Evolutionary conservation across 2,888 invertebrate species (phyloP).

Genomic region (Agrotis clavis): DNA sequence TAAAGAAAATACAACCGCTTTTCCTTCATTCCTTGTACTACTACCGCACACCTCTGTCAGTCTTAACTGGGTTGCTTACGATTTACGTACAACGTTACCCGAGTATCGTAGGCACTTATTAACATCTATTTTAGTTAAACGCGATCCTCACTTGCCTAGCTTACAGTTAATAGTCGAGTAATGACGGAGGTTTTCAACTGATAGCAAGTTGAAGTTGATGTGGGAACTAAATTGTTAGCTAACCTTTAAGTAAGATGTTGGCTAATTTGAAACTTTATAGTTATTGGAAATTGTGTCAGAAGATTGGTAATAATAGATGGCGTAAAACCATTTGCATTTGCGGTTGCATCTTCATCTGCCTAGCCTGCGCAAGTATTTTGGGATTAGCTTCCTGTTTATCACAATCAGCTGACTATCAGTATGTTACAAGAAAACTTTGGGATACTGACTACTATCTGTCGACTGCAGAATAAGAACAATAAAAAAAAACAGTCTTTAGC

Average conservation of each 20-base stretch:
- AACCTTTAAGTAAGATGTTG: conserved; percentile 4
- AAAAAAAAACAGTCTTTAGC: too few relatives aligned
- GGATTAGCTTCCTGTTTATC: too few relatives aligned
- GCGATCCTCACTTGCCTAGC: conserved; percentile 57
- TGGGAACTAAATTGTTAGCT: conserved; percentile 48
- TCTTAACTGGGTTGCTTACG: conserved; percentile 84
- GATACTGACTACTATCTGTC: too few relatives aligned
- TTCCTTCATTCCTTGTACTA: conserved; percentile 24
- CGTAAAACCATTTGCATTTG: neutral
- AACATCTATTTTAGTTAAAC: conserved; percentile 71
- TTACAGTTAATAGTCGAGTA: conserved; percentile 58
- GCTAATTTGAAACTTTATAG: too few relatives aligned
- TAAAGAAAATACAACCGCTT: too few relatives aligned
- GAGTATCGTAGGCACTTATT: conserved; percentile 75
- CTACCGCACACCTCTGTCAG: conserved; percentile 70
- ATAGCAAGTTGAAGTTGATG: conserved; percentile 36
- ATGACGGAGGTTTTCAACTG: conserved; percentile 48
- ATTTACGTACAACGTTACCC: conserved; percentile 81
- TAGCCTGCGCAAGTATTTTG: too few relatives aligned
- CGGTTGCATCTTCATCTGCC: neutral
- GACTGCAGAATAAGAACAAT: too few relatives aligned
- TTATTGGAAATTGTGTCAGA: neutral
- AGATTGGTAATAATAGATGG: neutral
- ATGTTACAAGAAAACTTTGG: too few relatives aligned
- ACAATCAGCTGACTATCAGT: too few relatives aligned